A percentile compares a stretch with the other conserved stretches of the same genome.
Evolutionary conservation across 2,113 vertebrate genomes (phyloP).

Genomic region (Pyrgilauda ruficollis): DNA sequence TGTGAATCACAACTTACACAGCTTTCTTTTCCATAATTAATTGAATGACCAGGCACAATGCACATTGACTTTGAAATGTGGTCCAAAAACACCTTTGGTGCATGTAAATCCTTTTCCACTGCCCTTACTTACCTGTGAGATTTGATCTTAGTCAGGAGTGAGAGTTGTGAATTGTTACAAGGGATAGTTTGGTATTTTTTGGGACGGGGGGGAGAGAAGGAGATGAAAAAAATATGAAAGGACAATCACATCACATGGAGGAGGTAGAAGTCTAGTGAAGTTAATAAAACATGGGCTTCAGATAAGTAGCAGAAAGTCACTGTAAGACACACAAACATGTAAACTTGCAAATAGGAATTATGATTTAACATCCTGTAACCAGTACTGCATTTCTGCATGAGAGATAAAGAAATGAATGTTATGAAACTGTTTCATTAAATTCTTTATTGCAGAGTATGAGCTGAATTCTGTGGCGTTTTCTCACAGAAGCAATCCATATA

Average conservation of each 20-base stretch:
- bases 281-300: not conserved
- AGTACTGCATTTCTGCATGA: not conserved
- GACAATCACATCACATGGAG: not conserved
- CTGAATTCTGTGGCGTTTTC: not conserved
- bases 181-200: not conserved
- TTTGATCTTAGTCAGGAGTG: not conserved
- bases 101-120: not conserved
- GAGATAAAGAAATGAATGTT: not conserved
- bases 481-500: not conserved
- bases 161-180: not conserved
- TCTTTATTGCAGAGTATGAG: not conserved
- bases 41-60: constrained; percentile 48
- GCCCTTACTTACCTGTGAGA: not conserved
- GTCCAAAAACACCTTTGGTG: not conserved
- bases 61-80: constrained; percentile 23
- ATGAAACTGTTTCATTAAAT: not conserved
- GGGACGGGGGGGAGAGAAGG: not conserved
- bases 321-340: not conserved
- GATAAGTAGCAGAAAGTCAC: not conserved
- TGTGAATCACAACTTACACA: constrained; percentile 61
- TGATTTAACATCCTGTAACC: not conserved
- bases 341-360: not conserved
- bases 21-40: constrained; percentile 63
- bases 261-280: not conserved
- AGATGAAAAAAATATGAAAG: not conserved